phyloP scores from a whole-genome alignment of 2,113 vertebrate genomes.

The Pluvianellus socialis region DNA sequence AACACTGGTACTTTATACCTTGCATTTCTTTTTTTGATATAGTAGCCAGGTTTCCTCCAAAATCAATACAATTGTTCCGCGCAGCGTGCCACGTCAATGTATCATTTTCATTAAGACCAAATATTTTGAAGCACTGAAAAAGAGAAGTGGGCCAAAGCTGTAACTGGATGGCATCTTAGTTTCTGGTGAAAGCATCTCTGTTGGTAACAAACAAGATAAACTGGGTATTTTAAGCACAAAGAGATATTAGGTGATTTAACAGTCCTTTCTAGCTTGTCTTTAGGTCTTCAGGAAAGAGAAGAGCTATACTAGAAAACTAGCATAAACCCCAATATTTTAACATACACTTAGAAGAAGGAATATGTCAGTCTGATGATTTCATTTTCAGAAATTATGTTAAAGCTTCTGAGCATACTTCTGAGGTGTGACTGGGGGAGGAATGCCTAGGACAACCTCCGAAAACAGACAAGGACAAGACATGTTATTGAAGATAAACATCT shows the following conservation, averaged over 20 bases:
- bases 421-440: background rate
- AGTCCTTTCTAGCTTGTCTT: background rate
- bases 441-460: background rate
- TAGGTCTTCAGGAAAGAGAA: background rate
- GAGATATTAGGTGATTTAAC: background rate
- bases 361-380: background rate
- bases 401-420: background rate
- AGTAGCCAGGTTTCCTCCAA: slow-evolving; percentile 89
- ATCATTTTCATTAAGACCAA: slow-evolving; percentile 69
- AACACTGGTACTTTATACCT: slow-evolving; percentile 69
- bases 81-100: slow-evolving; percentile 80
- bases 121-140: slow-evolving; percentile 85
- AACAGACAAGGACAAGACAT: background rate
- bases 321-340: background rate
- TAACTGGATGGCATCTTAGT: background rate
- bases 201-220: background rate
- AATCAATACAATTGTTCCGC: slow-evolving; percentile 76
- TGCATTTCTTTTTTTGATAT: slow-evolving; percentile 80
- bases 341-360: background rate
- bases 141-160: background rate
- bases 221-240: background rate
- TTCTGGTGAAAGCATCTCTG: background rate
- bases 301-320: background rate
- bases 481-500: background rate
- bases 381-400: background rate